A percentile compares a stretch with the other conserved stretches of the same genome.
Evolutionary conservation across 2,888 invertebrate genomes (phyloP).

Genomic region (Vesta saturnalis): DNA sequence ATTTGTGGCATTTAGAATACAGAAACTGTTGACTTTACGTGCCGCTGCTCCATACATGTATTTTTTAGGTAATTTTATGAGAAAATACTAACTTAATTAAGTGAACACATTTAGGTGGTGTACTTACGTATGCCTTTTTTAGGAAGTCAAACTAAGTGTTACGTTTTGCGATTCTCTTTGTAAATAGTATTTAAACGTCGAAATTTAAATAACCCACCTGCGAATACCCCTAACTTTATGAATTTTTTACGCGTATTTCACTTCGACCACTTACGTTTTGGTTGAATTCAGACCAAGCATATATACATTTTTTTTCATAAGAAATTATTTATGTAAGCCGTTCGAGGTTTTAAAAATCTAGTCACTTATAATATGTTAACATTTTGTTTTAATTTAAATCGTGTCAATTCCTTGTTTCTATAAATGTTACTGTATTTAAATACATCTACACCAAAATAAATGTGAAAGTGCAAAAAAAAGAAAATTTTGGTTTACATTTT

Average conservation of each 20-base stretch:
- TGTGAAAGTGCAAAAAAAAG: neutral
- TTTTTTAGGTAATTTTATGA: too few relatives aligned
- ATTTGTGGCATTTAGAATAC: constrained; percentile 29
- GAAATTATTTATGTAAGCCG: too few relatives aligned
- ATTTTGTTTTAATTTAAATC: too few relatives aligned
- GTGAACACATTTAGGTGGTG: neutral
- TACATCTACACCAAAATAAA: neutral
- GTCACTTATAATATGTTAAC: too few relatives aligned
- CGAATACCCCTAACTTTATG: constrained; percentile 23
- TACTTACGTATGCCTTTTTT: neutral
- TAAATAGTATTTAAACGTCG: constrained; percentile 30
- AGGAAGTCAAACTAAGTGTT: neutral
- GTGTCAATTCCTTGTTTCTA: too few relatives aligned
- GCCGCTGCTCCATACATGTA: constrained; percentile 1
- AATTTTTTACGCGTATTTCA: constrained; percentile 31
- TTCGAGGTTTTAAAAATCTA: too few relatives aligned
- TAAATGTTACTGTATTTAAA: too few relatives aligned
- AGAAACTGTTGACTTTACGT: constrained; percentile 25
- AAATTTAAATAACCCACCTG: constrained; percentile 32
- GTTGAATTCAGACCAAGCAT: constrained; percentile 7
- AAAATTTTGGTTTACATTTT: neutral
- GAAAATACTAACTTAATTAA: too few relatives aligned
- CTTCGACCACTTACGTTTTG: constrained; percentile 24
- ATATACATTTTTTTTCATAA: constrained; percentile 2
- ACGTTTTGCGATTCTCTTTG: constrained; percentile 24